Percentiles rank a stretch among this genome's conserved stretches.
Conservation (phyloP, 2,113 vertebrate genomes). For the Prionailurus viverrinus region DNA sequence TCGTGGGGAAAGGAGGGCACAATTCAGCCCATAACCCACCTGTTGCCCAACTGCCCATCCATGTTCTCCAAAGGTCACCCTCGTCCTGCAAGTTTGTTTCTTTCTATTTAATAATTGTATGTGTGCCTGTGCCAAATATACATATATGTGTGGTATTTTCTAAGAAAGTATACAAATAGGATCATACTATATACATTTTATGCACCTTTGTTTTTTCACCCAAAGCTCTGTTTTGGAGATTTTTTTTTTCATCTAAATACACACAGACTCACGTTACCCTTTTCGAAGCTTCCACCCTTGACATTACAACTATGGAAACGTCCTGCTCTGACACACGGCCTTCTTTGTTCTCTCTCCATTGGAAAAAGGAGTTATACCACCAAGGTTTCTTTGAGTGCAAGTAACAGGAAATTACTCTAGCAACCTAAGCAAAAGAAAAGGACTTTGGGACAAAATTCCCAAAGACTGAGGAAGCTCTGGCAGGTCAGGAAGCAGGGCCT, state of each 20-base stretch:
- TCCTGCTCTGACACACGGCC: neutral
- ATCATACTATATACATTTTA: neutral
- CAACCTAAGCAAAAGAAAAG: neutral
- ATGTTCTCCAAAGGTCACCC: neutral
- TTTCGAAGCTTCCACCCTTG: neutral
- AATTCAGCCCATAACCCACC: accelerated
- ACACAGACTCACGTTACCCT: neutral
- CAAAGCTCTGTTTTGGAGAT: neutral
- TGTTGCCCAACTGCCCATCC: neutral
- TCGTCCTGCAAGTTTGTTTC: neutral
- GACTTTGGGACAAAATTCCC: neutral
- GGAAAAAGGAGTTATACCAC: neutral
- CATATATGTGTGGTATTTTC: neutral
- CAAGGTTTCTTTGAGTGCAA: neutral
- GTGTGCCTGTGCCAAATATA: neutral
- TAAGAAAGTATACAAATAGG: neutral
- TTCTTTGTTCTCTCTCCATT: neutral
- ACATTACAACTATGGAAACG: neutral
- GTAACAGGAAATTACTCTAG: neutral
- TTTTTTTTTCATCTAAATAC: neutral
- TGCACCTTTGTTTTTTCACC: neutral
- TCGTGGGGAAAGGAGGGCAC: neutral
- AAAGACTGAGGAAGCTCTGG: neutral
- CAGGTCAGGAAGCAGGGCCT: neutral
- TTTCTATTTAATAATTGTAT: neutral